Evolutionary conservation across 37 sponge, comb jelly and placozoan genomes (phyloP).

Genomic region (Chondrilla cf. caribensis): DNA sequence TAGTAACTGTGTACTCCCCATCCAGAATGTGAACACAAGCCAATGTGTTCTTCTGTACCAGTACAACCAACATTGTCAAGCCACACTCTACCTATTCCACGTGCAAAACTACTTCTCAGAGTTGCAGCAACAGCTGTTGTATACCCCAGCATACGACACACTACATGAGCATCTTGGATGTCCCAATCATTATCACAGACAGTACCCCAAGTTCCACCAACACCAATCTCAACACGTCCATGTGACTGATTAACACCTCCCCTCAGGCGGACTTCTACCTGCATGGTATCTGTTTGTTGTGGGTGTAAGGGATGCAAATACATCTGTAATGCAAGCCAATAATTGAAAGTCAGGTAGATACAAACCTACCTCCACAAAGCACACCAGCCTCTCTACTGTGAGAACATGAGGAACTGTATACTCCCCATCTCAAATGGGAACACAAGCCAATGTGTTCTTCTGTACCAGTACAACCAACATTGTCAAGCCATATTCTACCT

Average conservation of each 20-base stretch:
- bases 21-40: not conserved
- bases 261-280: not conserved
- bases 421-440: too few species aligned
- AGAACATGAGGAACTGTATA: too few species aligned
- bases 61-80: not conserved
- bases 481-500: too few species aligned
- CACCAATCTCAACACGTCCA: not conserved
- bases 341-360: too few species aligned
- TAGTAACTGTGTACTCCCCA: not conserved
- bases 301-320: too few species aligned
- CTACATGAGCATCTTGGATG: not conserved
- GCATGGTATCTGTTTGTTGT: too few species aligned
- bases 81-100: not conserved
- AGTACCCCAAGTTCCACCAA: not conserved
- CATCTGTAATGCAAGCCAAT: too few species aligned
- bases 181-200: slow-evolving; percentile 5
- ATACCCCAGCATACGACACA: not conserved
- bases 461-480: too few species aligned
- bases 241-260: not conserved
- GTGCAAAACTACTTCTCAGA: not conserved
- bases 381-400: too few species aligned
- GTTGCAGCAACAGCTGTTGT: not conserved
- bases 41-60: not conserved
- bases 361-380: too few species aligned
- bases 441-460: too few species aligned